Evolutionary conservation across 2,113 vertebrate species (phyloP), one percentile per base, ranked within the genome.

Genomic region (Neotoma lepida): DNA sequence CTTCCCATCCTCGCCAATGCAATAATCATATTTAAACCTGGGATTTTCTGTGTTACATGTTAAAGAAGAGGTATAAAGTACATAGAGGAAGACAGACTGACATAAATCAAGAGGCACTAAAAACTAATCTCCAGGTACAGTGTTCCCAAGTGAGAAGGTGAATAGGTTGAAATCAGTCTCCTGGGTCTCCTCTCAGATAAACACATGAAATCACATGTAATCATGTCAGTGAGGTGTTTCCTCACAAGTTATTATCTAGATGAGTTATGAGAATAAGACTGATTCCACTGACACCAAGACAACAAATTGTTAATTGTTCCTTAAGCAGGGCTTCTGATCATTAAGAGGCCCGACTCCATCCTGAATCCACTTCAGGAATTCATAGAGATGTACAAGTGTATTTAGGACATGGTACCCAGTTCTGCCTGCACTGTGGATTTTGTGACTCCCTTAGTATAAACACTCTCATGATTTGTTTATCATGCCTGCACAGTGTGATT

Each of bases 201-300:
- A 51, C 51, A 51, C 51, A 13, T 51, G 51, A 51, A 46, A 46
- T 51, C 10, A 51, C 49, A 51, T 51, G 49, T 51, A 51, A 14
- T 63, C 26, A 28, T 63, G 0, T 63, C 26, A 10, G 24, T 30
- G 63, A 64, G 10, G 3, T 28, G 63, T 9, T 64, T 30, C 22
- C 10, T 73, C n/a, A 13, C 10, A 13, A 26, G 39, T 14, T 44
- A 28, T 44, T 74, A 26, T 26, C 39, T 14, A 74, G 10, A 44
- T 74, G 10, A 9, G 13, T 6, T 0, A 74, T 44, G 9, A 73
- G 9, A 24, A 44, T 44, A 44, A 74, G 9, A 74, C 4, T 71
- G 22, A 44, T 2, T 26, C 4, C 5, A 26, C 10, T 26, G 22
- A 74, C 10, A 12, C 4, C 1, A 41, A 74, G 2, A 6, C 0